Evolutionary conservation across 1,140 invertebrate species (phyloP).

Genomic region (Drosophila tani): DNA sequence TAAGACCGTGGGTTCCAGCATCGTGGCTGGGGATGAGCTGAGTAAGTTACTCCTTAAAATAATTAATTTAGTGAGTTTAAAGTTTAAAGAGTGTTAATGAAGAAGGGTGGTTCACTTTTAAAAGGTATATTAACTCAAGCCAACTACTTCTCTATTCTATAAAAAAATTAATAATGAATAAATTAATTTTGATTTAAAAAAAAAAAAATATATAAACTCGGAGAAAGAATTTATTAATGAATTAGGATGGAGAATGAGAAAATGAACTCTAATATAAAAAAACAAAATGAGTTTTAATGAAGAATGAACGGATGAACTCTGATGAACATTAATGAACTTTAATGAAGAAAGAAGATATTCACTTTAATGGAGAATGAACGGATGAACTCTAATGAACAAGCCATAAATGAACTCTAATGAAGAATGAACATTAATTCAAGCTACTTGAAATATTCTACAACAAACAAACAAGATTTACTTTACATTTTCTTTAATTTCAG

Average conservation of each 20-base stretch:
- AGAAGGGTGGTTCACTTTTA: too few relatives aligned
- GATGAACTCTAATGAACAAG: background rate
- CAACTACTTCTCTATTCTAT: too few relatives aligned
- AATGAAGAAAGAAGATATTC: too few relatives aligned
- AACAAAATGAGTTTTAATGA: background rate
- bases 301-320: background rate
- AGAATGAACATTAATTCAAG: background rate
- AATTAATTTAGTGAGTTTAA: background rate
- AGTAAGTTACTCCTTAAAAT: conserved; percentile 49
- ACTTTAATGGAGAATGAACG: background rate
- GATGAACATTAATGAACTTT: background rate
- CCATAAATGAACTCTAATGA: background rate
- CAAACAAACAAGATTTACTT: background rate
- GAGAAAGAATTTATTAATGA: background rate
- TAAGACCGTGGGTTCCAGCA: conserved; percentile 80
- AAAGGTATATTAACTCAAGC: too few relatives aligned
- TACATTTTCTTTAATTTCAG: conserved; percentile 31
- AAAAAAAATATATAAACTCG: background rate
- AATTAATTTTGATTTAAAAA: background rate
- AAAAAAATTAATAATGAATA: background rate
- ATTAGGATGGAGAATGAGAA: background rate
- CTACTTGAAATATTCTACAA: background rate
- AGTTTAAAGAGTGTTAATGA: background rate
- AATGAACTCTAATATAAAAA: background rate
- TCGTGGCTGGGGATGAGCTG: conserved; percentile 78